These are phyloP conservation scores for Girardinichthys multiradiatus DNA, from an alignment of 2,113 vertebrate genomes.

Conservation along the genomic window DNA sequence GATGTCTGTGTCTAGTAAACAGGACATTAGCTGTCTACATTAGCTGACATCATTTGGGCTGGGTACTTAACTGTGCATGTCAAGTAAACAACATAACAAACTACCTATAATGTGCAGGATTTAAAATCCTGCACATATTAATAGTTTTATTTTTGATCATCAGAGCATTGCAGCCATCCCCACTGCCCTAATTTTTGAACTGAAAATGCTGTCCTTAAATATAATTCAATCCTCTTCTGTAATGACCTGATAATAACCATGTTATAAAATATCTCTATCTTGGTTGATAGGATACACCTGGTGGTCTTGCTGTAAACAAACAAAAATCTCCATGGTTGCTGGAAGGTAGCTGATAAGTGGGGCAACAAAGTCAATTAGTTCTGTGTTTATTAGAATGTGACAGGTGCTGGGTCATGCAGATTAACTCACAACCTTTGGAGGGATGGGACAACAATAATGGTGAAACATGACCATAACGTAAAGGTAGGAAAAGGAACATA, in stretches of 20 bases:
- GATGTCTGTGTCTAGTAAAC: neutral
- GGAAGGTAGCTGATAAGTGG: conserved; percentile 67
- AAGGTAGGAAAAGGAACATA: conserved; percentile 81
- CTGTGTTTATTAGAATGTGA: conserved; percentile 85
- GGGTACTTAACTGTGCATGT: conserved; percentile 3
- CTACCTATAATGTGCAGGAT: conserved; percentile 9
- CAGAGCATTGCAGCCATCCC: neutral
- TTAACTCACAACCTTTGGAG: conserved; percentile 84
- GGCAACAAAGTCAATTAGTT: conserved; percentile 82
- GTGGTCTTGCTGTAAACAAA: conserved; percentile 60
- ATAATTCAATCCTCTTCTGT: neutral
- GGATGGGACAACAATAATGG: conserved; percentile 82
- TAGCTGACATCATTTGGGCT: neutral
- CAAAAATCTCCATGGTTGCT: conserved; percentile 62
- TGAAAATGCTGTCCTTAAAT: neutral
- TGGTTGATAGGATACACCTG: conserved; percentile 56
- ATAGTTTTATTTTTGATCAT: neutral
- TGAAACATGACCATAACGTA: conserved; percentile 83
- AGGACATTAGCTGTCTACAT: neutral
- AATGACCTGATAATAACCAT: conserved; percentile 31
- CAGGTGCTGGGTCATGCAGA: conserved; percentile 83
- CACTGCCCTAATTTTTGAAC: neutral
- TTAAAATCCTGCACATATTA: conserved; percentile 10
- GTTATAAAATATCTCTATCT: conserved; percentile 41
- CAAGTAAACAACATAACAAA: conserved; percentile 30